A percentile compares a stretch with the other conserved stretches of the same genome.
Conservation (phyloP, 2,797 vertebrate species). For the Chelonia mydas region DNA sequence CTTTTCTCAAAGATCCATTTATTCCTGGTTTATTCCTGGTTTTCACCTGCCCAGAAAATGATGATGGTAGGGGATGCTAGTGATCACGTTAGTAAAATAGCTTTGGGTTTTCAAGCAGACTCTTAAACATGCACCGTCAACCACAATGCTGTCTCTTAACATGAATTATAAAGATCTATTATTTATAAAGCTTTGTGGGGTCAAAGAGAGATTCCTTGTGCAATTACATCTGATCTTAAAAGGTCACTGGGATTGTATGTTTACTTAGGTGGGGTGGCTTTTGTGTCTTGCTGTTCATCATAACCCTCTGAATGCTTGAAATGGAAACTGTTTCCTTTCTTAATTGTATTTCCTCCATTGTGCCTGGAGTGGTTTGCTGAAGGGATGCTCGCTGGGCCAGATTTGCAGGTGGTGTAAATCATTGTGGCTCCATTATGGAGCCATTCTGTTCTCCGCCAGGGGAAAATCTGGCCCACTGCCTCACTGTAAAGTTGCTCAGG, state of each 20-base stretch:
- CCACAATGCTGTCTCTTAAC: neutral
- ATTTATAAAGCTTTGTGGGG: neutral
- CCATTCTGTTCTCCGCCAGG: neutral
- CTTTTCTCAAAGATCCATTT: neutral
- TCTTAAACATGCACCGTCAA: neutral
- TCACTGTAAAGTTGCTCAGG: neutral
- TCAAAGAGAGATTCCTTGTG: neutral
- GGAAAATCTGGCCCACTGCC: neutral
- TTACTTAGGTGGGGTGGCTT: slow-evolving; percentile 7
- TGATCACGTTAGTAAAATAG: neutral
- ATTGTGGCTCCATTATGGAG: neutral
- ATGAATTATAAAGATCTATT: slow-evolving; percentile 12
- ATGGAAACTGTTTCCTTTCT: neutral
- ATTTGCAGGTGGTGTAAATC: neutral
- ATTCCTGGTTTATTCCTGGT: neutral
- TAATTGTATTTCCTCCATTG: neutral
- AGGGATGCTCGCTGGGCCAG: neutral
- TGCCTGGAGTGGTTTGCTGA: neutral
- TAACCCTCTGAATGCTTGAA: neutral
- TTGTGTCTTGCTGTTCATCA: neutral
- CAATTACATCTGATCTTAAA: slow-evolving; percentile 25
- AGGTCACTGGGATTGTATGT: slow-evolving; percentile 7
- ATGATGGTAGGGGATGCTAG: neutral
- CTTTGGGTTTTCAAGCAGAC: neutral
- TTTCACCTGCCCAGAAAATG: neutral